phyloP scores from a whole-genome alignment of 2,113 vertebrate genomes.

The Heterocephalus glaber region DNA sequence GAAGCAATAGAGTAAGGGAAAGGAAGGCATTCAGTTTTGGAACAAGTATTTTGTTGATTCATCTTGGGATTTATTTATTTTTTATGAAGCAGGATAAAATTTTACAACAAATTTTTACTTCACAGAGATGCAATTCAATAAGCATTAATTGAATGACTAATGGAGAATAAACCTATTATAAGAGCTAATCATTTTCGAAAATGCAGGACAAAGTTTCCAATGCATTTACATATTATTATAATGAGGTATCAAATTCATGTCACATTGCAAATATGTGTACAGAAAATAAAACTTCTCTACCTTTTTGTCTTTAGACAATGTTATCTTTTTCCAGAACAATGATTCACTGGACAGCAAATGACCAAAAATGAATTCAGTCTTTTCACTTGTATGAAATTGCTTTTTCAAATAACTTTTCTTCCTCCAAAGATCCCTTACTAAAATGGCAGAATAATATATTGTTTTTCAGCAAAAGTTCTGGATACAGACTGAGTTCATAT shows the following conservation, averaged over 20 bases:
- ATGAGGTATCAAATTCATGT: neutral
- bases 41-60: neutral
- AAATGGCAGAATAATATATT: neutral
- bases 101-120: neutral
- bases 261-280: neutral
- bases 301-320: neutral
- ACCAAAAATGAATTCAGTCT: neutral
- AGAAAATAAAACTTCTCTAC: neutral
- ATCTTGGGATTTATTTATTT: neutral
- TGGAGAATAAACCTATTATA: neutral
- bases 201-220: neutral
- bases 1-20: neutral
- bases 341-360: neutral
- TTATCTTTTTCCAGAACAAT: neutral
- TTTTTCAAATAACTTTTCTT: neutral
- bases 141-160: neutral
- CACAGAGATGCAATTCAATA: neutral
- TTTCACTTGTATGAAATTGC: neutral
- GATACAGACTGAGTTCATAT: neutral
- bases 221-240: neutral
- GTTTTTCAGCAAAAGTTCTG: neutral
- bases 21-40: neutral
- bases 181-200: neutral
- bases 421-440: neutral
- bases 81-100: neutral